Base-by-base conservation (phyloP, 2,113 vertebrate species). In the Alligator sinensis region DNA sequence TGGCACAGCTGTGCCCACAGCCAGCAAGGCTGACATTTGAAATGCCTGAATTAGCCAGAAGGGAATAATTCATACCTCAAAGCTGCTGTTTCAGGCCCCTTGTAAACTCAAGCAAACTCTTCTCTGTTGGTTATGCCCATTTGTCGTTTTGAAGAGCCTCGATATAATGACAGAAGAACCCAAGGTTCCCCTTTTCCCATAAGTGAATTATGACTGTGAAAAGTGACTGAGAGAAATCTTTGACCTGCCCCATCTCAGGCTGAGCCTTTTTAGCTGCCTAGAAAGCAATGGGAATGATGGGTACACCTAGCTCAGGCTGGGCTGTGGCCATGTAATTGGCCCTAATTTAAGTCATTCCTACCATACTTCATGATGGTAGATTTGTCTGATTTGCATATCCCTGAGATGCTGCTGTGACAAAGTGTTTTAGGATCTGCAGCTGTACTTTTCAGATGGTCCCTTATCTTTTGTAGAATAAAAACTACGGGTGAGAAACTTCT, bases 61-160 rank as follows among this genome's bases (percentile, higher is more conserved):
- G n/a, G 4, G 28, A 66, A n/a, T n/a, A n/a, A 16, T 66, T 16
- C 27, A 17, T 28, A 66, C 15, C 63, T 17, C 13, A 66, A 13
- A 66, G 63, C 63, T 66, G 13, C 28, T 66, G 28, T n/a, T 66
- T 66, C 27, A n/a, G 15, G 0, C 58, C 76, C 19, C 82, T 90
- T 83, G 86, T 77, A 77, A 70, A 24, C 77, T 85, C 64, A 78
- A 72, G 86, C 78, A 60, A 66, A 72, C 77, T 84, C 77, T 14
- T 12, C 38, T 15, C 4, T 1, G 21, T 62, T 1, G 0, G 28
- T 78, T 87, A 24, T n/a, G 72, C 63, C n/a, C 86, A 68, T 0
- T 12, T 57, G 0, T 5, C 1, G 0, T 72, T 88, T 76, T 54
- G 77, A 77, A 85, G 74, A 77, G 38, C 3, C 14, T 76, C 84